Evolutionary conservation across 2,888 invertebrate genomes (phyloP).

Genomic region (Phymatocera aterrima): DNA sequence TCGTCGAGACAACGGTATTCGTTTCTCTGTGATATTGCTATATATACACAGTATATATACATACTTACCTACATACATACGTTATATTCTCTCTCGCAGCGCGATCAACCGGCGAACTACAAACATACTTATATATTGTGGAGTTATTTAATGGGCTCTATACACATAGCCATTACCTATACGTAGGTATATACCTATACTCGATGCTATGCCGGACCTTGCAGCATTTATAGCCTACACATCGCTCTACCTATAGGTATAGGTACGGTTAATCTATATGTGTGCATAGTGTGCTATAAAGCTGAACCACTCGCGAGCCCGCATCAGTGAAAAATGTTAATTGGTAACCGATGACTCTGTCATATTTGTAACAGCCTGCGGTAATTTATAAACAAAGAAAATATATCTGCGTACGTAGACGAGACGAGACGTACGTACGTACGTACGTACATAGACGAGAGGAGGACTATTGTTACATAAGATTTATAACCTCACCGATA

Average conservation of each 20-base stretch:
- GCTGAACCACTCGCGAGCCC: conserved; percentile 40
- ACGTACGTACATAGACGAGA: too few relatives aligned
- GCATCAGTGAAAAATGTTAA: conserved; percentile 54
- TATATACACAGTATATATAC: too few relatives aligned
- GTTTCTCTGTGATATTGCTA: conserved; percentile 17
- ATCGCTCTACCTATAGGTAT: too few relatives aligned
- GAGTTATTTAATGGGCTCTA: conserved; percentile 17
- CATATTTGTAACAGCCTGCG: conserved; percentile 32
- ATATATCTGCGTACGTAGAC: too few relatives aligned
- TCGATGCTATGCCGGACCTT: not conserved
- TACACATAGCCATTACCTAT: too few relatives aligned
- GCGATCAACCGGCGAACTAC: conserved; percentile 8
- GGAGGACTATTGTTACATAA: conserved; percentile 3
- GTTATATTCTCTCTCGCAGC: not conserved
- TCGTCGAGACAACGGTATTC: conserved; percentile 40
- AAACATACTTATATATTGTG: conserved; percentile 31
- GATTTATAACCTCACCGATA: conserved; percentile 11
- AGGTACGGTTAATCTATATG: not conserved
- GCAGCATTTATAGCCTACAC: too few relatives aligned
- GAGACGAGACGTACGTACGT: too few relatives aligned
- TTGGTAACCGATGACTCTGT: conserved; percentile 55
- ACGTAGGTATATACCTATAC: too few relatives aligned
- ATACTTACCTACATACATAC: too few relatives aligned
- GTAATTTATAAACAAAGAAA: conserved; percentile 24
- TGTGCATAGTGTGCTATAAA: not conserved